Percentiles rank a stretch among this genome's conserved stretches.
These are phyloP conservation scores for Sprattus sprattus DNA, from an alignment of 2,113 vertebrate species.

Conservation along the genomic window DNA sequence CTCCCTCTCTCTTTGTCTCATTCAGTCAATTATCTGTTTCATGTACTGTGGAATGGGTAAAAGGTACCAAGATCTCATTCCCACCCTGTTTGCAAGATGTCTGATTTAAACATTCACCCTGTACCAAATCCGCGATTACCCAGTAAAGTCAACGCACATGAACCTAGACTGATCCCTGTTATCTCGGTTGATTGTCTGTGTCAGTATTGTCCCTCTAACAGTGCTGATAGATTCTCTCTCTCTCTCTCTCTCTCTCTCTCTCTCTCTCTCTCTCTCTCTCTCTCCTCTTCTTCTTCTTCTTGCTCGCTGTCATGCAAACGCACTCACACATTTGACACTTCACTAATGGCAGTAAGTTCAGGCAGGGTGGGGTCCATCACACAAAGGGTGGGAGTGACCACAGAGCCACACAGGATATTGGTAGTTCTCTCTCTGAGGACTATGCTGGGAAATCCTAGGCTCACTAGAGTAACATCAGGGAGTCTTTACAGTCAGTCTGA, in stretches of 20 bases:
- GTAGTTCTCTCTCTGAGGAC: neutral
- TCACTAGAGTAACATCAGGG: neutral
- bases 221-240: neutral
- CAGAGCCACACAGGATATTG: neutral
- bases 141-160: neutral
- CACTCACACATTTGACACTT: conserved; percentile 64
- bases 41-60: neutral
- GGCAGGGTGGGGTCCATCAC: conserved; percentile 51
- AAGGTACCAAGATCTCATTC: neutral
- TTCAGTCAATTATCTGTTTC: neutral
- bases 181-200: neutral
- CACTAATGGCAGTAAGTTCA: conserved; percentile 53
- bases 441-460: neutral
- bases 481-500: neutral
- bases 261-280: neutral
- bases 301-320: conserved; percentile 53
- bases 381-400: conserved; percentile 22
- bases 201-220: neutral
- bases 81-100: neutral
- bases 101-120: no score
- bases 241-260: neutral
- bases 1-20: neutral
- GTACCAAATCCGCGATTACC: neutral
- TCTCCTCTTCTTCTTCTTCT: neutral
- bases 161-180: neutral